Evolutionary conservation across 2,113 vertebrate genomes (phyloP).

Genomic region (Aptenodytes patagonicus): DNA sequence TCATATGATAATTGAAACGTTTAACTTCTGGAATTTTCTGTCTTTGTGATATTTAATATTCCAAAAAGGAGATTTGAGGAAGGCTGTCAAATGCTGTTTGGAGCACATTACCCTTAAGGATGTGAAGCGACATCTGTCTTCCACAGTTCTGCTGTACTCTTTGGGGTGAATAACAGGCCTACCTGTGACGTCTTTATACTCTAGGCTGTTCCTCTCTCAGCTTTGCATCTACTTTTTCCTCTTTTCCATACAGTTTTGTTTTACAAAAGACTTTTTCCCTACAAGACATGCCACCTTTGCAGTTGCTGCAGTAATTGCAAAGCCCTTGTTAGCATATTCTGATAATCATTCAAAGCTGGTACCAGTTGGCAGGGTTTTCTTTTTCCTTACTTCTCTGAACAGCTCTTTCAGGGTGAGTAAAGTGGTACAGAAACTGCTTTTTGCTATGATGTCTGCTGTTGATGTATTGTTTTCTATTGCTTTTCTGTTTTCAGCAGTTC

Average conservation of each 20-base stretch:
- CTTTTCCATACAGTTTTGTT: not conserved
- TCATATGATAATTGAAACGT: not conserved
- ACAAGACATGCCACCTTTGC: not conserved
- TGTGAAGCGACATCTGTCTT: not conserved
- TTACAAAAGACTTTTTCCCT: not conserved
- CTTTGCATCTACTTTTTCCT: not conserved
- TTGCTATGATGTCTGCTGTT: not conserved
- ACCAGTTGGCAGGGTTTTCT: not conserved
- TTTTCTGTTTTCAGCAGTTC: constrained; percentile 40
- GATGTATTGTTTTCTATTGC: not conserved
- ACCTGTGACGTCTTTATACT: not conserved
- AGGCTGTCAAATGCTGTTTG: not conserved
- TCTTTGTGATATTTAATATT: not conserved
- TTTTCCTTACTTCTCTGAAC: constrained; percentile 2
- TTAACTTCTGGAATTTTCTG: not conserved
- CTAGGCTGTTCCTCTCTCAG: not conserved
- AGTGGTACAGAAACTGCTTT: not conserved
- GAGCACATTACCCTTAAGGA: not conserved
- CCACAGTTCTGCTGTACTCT: not conserved
- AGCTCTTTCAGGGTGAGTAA: constrained; percentile 29
- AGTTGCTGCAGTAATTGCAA: not conserved
- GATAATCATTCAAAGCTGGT: not conserved
- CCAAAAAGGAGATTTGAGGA: not conserved
- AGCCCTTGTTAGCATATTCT: not conserved
- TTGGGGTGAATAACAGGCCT: not conserved